Base-by-base conservation (phyloP, 1,140 invertebrate species). In the Centruroides sculpturatus region DNA sequence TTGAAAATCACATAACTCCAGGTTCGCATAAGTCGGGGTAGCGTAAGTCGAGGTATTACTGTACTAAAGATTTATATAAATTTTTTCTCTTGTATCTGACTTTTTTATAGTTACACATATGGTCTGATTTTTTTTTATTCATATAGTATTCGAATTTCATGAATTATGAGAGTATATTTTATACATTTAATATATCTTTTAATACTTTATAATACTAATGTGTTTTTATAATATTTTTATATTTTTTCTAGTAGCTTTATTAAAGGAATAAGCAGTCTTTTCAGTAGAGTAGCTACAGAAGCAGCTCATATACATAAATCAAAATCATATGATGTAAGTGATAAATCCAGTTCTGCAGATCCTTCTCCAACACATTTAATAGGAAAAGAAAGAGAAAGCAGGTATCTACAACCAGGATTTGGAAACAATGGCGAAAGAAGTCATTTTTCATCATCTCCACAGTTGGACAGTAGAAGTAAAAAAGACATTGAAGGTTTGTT, bases 191-290 rank as follows among this genome's bases (percentile, higher is more conserved):
- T 51, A 13, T 34, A 7, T 51, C 4, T 46, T 47, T 56, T 8
- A 8, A 41, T 56, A 46, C 3, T 46, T 34, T 46, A n/a, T 36
- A 55, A 50, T 57, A 7, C 10, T n/a, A 41, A 47, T 23, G 13
- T 57, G 7, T 23, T 23, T 0, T 23, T 23, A 23, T 23, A n/a
- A 41, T 51, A 23, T 57, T 57, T 57, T 57, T 57, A 35, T 47
- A 23, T 9, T 57, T 41, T 12, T 55, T 52, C 23, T 57, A 11
- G 23, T 41, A 62, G 65, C 6, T 66, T 66, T 12, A 64, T 66
- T 36, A 64, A 62, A 46, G 65, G 63, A n/a, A 59, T 66, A 8
- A 66, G 65, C 48, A 66, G 47, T 59, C 50, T 66, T 12, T 64
- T 66, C 49, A 63, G 63, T 56, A 63, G 65, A 4, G 61, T 59